Evolutionary conservation across 1,140 invertebrate genomes (phyloP), one percentile per base, ranked within the genome.

Genomic region (Danaus melanippus): DNA sequence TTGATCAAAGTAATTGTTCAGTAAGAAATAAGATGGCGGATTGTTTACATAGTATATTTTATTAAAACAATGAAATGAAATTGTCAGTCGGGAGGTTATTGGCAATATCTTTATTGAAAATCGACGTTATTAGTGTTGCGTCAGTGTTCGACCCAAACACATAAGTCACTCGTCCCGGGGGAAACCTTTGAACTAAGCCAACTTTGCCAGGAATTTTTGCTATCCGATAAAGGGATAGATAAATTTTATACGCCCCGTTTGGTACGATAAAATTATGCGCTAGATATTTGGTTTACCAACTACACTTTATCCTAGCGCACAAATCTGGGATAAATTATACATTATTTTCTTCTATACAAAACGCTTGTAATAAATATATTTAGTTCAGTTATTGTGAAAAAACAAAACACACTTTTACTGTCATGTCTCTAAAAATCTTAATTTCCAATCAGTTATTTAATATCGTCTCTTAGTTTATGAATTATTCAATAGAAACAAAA

Each of bases 101-200:
- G 12, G 21, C 21, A 32, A 32, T 32, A 32, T 32, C 21, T 66
- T 57, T 50, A 59, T 63, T 53, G 39, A 64, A 63, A 61, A 66
- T 69, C 61, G 58, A 48, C 67, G 53, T 50, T 62, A 60, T 69
- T 65, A 69, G 57, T 63, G 21, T 62, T 52, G 57, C 32, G 50
- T 44, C 50, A 56, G 59, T 56, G 46, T 61, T 48, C 11, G 52
- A 57, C 61, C 61, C 59, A 58, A 69, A 66, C 45, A 46, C 59
- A 69, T 69, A 69, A 69, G 67, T 69, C 67, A 69, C 67, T 55
- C 51, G 46, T 61, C 67, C 58, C 61, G 9, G n/a, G 61, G 62
- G 62, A 64, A 15, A 64, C 67, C 64, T 64, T 56, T 54, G 46
- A 59, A 65, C 60, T 69, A 53, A 60, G 56, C 58, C 48, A 64